A percentile compares a stretch with the other conserved stretches of the same genome.
These are phyloP conservation scores for Monoplex corrugatus DNA, from an alignment of 2,888 invertebrate genomes.

Conservation along the genomic window DNA sequence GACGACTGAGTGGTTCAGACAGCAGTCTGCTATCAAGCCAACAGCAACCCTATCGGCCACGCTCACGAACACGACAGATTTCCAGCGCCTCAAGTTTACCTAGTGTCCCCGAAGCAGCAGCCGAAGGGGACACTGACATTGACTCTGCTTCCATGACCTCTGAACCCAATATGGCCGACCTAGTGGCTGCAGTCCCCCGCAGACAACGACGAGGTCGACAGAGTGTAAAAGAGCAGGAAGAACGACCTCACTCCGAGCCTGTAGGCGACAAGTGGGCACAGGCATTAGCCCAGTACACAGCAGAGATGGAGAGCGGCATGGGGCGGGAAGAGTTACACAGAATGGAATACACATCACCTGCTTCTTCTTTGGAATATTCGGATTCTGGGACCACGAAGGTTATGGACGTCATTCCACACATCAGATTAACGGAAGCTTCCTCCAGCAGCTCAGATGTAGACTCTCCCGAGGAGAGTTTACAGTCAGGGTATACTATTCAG, in stretches of 20 bases:
- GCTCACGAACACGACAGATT: conserved; percentile 62
- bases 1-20: conserved; percentile 49
- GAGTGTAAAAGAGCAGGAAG: conserved; percentile 62
- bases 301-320: conserved; percentile 50
- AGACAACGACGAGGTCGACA: conserved; percentile 58
- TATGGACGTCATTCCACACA: not conserved
- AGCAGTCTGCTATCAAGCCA: conserved; percentile 40
- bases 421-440: conserved; percentile 35
- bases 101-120: conserved; percentile 73
- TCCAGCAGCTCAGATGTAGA: not conserved
- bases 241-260: conserved; percentile 71
- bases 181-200: conserved; percentile 61
- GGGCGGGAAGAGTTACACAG: conserved; percentile 37
- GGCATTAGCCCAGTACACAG: conserved; percentile 66
- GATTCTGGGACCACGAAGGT: not conserved
- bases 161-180: conserved; percentile 55
- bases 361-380: not conserved
- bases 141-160: conserved; percentile 44
- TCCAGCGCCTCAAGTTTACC: conserved; percentile 72
- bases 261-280: conserved; percentile 65
- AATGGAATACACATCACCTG: not conserved
- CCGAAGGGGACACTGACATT: conserved; percentile 62
- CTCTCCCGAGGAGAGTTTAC: not conserved
- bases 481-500: not conserved
- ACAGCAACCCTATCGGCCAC: conserved; percentile 20